Base-by-base conservation (phyloP, 2,888 invertebrate genomes). In the Elegia similella region DNA sequence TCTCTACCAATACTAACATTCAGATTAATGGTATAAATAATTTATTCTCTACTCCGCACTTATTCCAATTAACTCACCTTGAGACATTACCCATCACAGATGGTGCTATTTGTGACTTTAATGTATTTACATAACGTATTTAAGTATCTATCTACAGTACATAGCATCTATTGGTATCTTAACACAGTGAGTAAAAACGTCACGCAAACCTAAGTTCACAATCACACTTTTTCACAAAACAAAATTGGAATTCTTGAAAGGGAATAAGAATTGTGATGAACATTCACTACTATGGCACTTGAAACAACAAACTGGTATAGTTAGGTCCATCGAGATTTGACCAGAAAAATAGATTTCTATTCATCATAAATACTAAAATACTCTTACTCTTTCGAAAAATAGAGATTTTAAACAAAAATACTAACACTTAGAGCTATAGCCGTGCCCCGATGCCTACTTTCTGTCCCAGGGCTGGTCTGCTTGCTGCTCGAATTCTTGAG, bases 21-120 rank as follows among this genome's bases (percentile, higher is more conserved):
- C 65, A 68, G 67, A 74, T 62, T 74, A 76, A 76, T 67, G 66
- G 68, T 73, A 82, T 77, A 79, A 82, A 84, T 84, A 82, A 83
- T 79, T 84, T 80, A 83, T 71, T 77, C 66, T 61, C 73, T 75
- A 72, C 63, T 38, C 38, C 38, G 38, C 38, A n/a, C 38, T 38
- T 60, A 60, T 48, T 52, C 29, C 13, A 47, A 53, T 66, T 64
- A 66, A 65, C 70, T 13, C 62, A 67, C 23, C 64, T 70, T 70
- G 67, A 55, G 52, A 56, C 57, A 32, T 47, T 47, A 30, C 70
- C 78, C 79, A 80, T 80, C 81, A 76, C 78, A 78, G 78, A 77
- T 76, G 78, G 75, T 75, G 64, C 57, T 61, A 52, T 72, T 69
- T 74, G 79, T 80, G 81, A 80, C 70, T 75, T 67, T 62, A 61